Evolutionary conservation across 2,888 invertebrate genomes (phyloP), one percentile per base, ranked within the genome.

Genomic region (Gasteruption jaculator): DNA sequence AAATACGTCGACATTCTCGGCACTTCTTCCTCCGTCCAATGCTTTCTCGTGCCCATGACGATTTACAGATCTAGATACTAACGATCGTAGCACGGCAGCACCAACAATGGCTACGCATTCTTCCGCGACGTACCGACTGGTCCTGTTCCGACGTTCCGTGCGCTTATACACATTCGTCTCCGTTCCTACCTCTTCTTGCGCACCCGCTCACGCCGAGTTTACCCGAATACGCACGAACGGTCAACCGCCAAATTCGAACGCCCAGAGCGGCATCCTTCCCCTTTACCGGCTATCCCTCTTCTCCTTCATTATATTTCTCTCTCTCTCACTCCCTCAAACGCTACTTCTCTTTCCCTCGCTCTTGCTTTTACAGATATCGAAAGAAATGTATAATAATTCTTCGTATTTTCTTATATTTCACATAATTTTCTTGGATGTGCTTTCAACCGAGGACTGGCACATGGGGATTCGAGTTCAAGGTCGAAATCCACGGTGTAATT

Each of bases 41-140:
- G 72, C 67, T 66, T 71, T 65, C 68, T 70, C 60, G 70, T 69
- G 65, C 72, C 74, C 75, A 75, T 76, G 68, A 68, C 69, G 61
- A 68, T 68, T 61, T 62, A n/a, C 60, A 60, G 68, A 71, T 71
- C 63, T 63, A 65, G 57, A 65, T 62, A 63, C 63, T 65, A 71
- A 68, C 65, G 66, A 61, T 64, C 65, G 65, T 63, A 63, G 61
- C 64, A 64, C 64, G 66, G 67, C 63, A 63, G 61, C 64, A 64
- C 64, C 67, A 67, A 71, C 71, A 72, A 73, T 72, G 72, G 72
- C 72, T 70, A 71, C 72, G 67, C 71, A 71, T 63, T 66, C 66
- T 60, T 65, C 55, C 61, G 56, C 64, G 63, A 63, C 62, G 61
- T 61, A 59, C 61, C 52, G 60, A 66, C 58, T 65, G 64, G 65